phyloP scores from a whole-genome alignment of 2,888 invertebrate genomes.

The Fragum sueziense region DNA sequence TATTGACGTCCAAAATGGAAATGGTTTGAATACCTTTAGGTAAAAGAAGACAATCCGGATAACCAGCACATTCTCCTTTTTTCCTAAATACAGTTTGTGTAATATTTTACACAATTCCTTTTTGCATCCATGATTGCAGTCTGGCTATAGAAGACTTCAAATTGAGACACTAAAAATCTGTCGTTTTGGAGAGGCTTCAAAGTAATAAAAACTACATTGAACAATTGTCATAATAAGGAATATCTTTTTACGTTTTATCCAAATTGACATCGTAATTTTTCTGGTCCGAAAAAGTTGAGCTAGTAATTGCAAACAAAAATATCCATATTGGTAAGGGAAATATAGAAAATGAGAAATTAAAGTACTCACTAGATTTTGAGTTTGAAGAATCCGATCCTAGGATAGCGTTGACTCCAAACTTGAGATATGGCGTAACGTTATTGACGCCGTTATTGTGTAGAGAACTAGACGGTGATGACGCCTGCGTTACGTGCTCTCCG shows the following conservation, averaged over 20 bases:
- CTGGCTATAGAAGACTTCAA: too few species aligned
- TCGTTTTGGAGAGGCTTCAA: neutral
- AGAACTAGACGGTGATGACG: conserved; percentile 50
- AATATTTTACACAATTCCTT: neutral
- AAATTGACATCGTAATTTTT: too few species aligned
- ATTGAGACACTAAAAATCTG: too few species aligned
- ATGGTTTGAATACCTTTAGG: neutral
- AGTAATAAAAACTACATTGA: too few species aligned
- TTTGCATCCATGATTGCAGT: too few species aligned
- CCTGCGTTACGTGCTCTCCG: conserved; percentile 46
- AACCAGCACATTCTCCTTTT: neutral
- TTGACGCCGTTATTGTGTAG: conserved; percentile 36
- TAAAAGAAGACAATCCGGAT: neutral
- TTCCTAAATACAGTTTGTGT: too few species aligned
- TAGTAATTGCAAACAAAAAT: too few species aligned
- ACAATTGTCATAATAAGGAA: neutral
- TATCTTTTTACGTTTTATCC: neutral
- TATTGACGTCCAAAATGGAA: too few species aligned
- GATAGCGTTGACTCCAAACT: conserved; percentile 79
- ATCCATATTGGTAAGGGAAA: neutral
- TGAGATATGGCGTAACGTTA: conserved; percentile 73
- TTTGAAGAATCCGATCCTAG: conserved; percentile 72
- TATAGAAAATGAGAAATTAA: neutral
- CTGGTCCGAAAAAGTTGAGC: too few species aligned
- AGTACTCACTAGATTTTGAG: conserved; percentile 64